phyloP scores from a whole-genome alignment of 2,797 vertebrate genomes.

The Pseudochirops cupreus region DNA sequence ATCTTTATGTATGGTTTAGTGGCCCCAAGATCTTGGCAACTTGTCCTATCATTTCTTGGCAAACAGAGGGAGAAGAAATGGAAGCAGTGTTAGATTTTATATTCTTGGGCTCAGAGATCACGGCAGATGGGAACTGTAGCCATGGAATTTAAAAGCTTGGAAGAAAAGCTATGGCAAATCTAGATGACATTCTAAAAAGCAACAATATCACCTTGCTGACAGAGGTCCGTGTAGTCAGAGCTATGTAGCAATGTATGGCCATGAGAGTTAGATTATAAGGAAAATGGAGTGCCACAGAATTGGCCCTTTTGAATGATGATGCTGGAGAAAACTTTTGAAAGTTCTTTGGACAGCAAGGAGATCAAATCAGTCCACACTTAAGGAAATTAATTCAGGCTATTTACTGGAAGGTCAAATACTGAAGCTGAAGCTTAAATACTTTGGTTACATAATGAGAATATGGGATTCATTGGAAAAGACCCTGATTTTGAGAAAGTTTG shows the following conservation, averaged over 20 bases:
- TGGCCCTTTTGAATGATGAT: not conserved
- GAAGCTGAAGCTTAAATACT: not conserved
- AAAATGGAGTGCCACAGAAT: not conserved
- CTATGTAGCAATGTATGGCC: not conserved
- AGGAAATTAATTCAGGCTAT: not conserved
- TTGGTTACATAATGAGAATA: not conserved
- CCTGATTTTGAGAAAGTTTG: not conserved
- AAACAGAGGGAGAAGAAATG: not conserved
- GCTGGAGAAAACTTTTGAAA: not conserved
- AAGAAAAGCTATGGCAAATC: not conserved
- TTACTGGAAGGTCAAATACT: not conserved
- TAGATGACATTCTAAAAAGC: not conserved
- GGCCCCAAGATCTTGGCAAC: not conserved
- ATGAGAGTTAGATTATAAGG: not conserved
- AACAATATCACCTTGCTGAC: not conserved
- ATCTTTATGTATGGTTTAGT: not conserved
- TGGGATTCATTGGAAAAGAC: not conserved
- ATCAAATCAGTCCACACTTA: not conserved
- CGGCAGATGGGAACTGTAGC: not conserved
- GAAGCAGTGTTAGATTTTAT: not conserved
- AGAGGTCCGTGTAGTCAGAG: not conserved
- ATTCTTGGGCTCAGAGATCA: not conserved
- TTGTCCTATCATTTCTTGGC: not conserved
- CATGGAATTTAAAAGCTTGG: not conserved
- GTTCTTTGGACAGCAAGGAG: not conserved